Evolutionary conservation across 2,888 invertebrate species (phyloP), one percentile per base, ranked within the genome.

Genomic region (Diplolepis rosae): DNA sequence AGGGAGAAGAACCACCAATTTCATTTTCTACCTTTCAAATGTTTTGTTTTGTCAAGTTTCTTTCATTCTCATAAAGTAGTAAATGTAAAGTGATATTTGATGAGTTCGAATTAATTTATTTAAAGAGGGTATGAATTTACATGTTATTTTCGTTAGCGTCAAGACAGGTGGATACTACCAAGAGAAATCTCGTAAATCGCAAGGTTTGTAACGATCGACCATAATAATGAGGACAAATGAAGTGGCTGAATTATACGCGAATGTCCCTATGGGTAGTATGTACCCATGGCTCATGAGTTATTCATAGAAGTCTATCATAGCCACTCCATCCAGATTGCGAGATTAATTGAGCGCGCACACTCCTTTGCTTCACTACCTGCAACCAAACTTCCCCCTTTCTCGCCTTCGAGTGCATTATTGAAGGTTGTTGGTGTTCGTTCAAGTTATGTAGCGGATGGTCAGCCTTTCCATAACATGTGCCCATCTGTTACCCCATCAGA

Each of bases 201-300:
- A 77, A 79, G 81, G 79, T 80, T 81, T 83, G 80, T 84, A 86
- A 86, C 82, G 86, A 86, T 85, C 80, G 81, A 82, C 83, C 85
- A 85, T 85, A 86, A 85, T 87, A 87, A 87, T 86, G 85, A 87
- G 86, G 86, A 87, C 86, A 87, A 87, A 87, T 87, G 87, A 87
- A 87, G 87, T 85, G 84, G 82, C 86, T 85, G 85, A 87, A 87
- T 87, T 86, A 86, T 86, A 85, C 85, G 83, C 81, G 83, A 86
- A 83, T 83, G 85, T 86, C 86, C 84, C 85, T 81, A 79, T 80
- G 83, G 83, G 82, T 79, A 78, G 79, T 78, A 80, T 80, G 83
- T 78, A 79, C 79, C 79, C 74, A 75, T 77, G 78, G 82, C 85
- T 87, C 87, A 87, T 87, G 86, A 87, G 85, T 87, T 86, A 87